Conservation (phyloP, 2,113 vertebrate genomes). For the Indicator maculatus region DNA sequence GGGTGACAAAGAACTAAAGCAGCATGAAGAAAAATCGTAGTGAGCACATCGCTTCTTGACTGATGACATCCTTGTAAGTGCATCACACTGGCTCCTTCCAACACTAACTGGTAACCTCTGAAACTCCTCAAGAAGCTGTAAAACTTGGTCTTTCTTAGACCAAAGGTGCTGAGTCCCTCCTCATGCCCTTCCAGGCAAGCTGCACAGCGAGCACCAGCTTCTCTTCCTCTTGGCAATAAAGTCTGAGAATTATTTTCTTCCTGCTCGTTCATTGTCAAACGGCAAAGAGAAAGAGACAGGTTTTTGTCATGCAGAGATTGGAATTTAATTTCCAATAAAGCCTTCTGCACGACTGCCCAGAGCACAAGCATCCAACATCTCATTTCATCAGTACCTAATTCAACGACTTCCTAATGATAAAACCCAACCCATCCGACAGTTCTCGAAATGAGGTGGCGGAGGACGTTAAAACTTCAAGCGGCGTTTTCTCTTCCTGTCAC, state of each 20-base stretch:
- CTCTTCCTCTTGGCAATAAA: background rate
- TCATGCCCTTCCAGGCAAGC: background rate
- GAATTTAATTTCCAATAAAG: background rate
- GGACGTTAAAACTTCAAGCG: background rate
- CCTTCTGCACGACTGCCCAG: background rate
- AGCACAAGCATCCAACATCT: background rate
- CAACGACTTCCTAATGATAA: background rate
- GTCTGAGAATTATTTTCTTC: background rate
- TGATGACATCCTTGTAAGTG: background rate
- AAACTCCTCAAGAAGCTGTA: accelerated
- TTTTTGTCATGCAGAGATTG: background rate
- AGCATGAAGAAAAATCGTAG: background rate
- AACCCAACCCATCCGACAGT: background rate
- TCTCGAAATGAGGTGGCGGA: background rate
- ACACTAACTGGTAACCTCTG: background rate
- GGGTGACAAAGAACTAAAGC: background rate
- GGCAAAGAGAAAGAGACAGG: background rate
- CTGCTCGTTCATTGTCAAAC: background rate
- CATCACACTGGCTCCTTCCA: background rate
- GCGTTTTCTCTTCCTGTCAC: background rate
- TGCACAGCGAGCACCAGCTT: background rate
- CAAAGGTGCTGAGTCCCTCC: background rate
- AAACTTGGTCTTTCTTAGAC: background rate
- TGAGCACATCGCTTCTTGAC: background rate
- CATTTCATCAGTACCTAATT: background rate